Conservation (phyloP, 2,888 invertebrate species). For the Icerya purchasi region DNA sequence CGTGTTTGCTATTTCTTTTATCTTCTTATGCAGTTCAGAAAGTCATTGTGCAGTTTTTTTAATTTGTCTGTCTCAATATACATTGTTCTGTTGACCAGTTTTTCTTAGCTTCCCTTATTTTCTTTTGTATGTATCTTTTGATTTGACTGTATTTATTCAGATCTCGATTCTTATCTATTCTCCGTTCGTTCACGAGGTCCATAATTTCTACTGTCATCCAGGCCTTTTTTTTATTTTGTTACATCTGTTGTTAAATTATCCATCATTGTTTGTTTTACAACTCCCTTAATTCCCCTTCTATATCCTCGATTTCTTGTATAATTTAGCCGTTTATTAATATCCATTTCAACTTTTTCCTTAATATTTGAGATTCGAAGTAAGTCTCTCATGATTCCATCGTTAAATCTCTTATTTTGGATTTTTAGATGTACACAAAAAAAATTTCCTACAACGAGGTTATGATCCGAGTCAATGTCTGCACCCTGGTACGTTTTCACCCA, state of each 20-base stretch:
- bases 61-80: neutral
- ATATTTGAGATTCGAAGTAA: neutral
- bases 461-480: neutral
- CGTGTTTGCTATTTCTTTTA: neutral
- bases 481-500: neutral
- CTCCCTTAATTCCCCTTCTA: constrained; percentile 13
- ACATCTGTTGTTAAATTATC: constrained; percentile 2
- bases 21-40: neutral
- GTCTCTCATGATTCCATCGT: neutral
- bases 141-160: neutral
- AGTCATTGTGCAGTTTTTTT: neutral
- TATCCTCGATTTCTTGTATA: constrained; percentile 1
- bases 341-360: neutral
- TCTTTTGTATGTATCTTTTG: neutral
- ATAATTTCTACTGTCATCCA: neutral
- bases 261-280: constrained; percentile 10
- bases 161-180: neutral
- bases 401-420: neutral
- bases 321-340: neutral
- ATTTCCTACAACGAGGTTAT: neutral
- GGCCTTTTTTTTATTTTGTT: constrained; percentile 2
- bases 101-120: neutral
- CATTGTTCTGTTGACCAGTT: too few relatives aligned
- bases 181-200: neutral
- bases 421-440: too few relatives aligned